Evolutionary conservation across 2,113 vertebrate genomes (phyloP), one percentile per base, ranked within the genome.

Genomic region (Chaenocephalus aceratus): DNA sequence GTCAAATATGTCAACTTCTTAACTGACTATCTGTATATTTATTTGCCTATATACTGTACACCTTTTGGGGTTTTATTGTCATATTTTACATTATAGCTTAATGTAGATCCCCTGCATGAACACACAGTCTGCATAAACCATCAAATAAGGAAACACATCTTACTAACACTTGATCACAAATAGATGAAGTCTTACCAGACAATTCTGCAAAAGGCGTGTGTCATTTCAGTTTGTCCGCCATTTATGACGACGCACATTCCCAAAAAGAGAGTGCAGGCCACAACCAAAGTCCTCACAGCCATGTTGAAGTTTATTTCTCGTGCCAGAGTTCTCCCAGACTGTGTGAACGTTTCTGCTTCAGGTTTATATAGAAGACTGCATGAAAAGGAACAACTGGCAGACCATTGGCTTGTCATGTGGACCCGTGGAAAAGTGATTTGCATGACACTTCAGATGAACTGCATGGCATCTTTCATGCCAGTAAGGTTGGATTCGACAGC

Each of bases 181-280:
- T 3, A 49, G 18, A 74, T 44, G 0, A 21, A 67, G 5, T 56
- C 87, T 87, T 75, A 91, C 91, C 91, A 92, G 66, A 89, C 61
- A 13, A 90, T 82, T 73, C 64, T 93, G 80, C 90, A 94, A 75
- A 51, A 90, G 68, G 85, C 85, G 0, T 67, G 73, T 12, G 82
- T 85, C 5, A 48, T 23, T 2, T 82, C 69, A 0, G 16, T 10
- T 0, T 65, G 65, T 26, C 10, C 7, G n/a, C 75, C 56, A 1
- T 21, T 75, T 14, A 80, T 49, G 21, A 86, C 23, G 10, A 88
- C 52, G 46, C 80, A 72, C 52, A 76, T 26, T 56, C 84, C 83
- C 51, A 88, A n/a, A 30, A 86, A 44, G 36, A 91, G 54, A 36
- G 36, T 58, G 10, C 83, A 72, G 18, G 69, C 78, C 12, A 76